Conservation (phyloP, 2,797 vertebrate species). For the Margarornis squamiger region DNA sequence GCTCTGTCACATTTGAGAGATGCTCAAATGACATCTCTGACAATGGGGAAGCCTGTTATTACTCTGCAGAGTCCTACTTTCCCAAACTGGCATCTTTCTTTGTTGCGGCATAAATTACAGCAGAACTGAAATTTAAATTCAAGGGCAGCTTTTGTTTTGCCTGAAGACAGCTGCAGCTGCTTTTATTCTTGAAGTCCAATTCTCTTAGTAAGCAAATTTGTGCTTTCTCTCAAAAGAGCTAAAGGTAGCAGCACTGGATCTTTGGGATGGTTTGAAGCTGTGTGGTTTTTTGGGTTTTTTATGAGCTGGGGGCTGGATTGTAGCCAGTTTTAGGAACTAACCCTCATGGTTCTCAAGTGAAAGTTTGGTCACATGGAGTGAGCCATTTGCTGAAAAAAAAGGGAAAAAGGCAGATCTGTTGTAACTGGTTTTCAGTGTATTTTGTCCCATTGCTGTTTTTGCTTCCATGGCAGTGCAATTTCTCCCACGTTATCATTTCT, state of each 20-base stretch:
- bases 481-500: not conserved
- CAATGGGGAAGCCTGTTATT: constrained; percentile 66
- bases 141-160: constrained; percentile 63
- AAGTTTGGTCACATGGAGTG: not conserved
- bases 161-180: constrained; percentile 61
- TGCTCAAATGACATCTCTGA: constrained; percentile 10
- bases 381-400: not conserved
- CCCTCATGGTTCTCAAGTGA: not conserved
- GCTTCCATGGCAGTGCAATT: not conserved
- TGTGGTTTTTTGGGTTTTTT: not conserved
- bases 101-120: constrained; percentile 38
- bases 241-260: constrained; percentile 3
- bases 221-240: constrained; percentile 23
- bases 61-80: constrained; percentile 51
- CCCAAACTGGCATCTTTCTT: constrained; percentile 53
- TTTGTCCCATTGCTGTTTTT: not conserved
- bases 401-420: not conserved
- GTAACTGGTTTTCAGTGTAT: not conserved
- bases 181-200: constrained; percentile 52
- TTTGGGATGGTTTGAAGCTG: not conserved
- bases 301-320: not conserved
- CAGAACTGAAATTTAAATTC: constrained; percentile 58
- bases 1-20: constrained; percentile 17
- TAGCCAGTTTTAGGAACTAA: not conserved
- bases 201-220: constrained; percentile 56